Evolutionary conservation across 2,888 invertebrate species (phyloP).

Genomic region (Schrankia costaestrigalis): DNA sequence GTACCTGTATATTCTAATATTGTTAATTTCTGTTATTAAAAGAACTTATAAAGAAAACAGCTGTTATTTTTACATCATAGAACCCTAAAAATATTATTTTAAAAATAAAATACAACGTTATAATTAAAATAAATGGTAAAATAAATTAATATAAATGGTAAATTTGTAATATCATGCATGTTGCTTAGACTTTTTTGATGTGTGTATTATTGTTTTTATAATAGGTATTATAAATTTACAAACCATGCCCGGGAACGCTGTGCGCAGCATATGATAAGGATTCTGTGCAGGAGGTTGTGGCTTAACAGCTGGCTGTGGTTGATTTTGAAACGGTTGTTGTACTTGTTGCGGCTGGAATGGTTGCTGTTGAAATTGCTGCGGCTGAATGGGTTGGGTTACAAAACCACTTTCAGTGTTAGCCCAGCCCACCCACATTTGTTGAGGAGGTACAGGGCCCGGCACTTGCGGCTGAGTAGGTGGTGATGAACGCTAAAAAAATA

Average conservation of each 20-base stretch:
- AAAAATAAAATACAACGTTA: too few relatives aligned
- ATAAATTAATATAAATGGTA: too few relatives aligned
- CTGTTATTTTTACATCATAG: too few relatives aligned
- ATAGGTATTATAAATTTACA: constrained; percentile 14
- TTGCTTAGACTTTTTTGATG: too few relatives aligned
- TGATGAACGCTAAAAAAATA: constrained; percentile 41
- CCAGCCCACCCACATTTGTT: constrained; percentile 62
- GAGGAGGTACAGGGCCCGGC: constrained; percentile 24
- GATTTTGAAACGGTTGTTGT: constrained; percentile 18
- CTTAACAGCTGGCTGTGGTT: constrained; percentile 9
- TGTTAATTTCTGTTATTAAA: too few relatives aligned
- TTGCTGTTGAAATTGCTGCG: constrained; percentile 14
- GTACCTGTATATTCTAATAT: too few relatives aligned
- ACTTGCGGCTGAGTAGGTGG: constrained; percentile 36
- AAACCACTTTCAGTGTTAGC: constrained; percentile 40
- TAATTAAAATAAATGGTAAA: too few relatives aligned
- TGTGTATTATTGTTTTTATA: background rate
- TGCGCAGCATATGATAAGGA: constrained; percentile 54
- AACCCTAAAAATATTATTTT: too few relatives aligned
- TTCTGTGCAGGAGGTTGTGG: constrained; percentile 38
- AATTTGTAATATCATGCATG: too few relatives aligned
- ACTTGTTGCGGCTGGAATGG: constrained; percentile 9
- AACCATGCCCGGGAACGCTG: constrained; percentile 63
- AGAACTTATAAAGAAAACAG: too few relatives aligned
- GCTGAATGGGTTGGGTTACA: constrained; percentile 37